A percentile compares a stretch with the other conserved stretches of the same genome.
Evolutionary conservation across 2,888 invertebrate species (phyloP).

Genomic region (Scelioninae gen. 1): DNA sequence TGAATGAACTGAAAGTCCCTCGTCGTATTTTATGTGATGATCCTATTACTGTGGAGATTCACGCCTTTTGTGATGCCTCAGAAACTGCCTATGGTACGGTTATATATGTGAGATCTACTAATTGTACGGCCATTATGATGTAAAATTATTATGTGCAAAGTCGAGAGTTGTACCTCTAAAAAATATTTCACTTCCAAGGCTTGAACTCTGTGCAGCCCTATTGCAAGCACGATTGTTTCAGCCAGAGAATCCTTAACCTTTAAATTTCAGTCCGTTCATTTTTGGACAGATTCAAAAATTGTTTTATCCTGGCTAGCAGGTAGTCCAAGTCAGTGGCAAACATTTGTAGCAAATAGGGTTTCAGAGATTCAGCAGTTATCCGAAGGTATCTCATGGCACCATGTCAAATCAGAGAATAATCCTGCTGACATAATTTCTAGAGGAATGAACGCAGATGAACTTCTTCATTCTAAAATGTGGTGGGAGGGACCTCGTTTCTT

Average conservation of each 20-base stretch:
- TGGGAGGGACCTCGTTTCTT: constrained; percentile 2
- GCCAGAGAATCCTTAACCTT: background rate
- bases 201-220: constrained; percentile 18
- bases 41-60: constrained; percentile 46
- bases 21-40: constrained; percentile 42
- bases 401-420: constrained; percentile 16
- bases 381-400: constrained; percentile 2
- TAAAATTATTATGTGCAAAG: constrained; percentile 18
- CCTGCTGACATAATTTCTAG: constrained; percentile 24
- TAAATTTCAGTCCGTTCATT: constrained; percentile 38
- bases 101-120: constrained; percentile 14
- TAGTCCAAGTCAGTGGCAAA: no score
- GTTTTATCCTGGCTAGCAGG: constrained; percentile 70
- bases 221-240: background rate
- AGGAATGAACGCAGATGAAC: constrained; percentile 7
- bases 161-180: constrained; percentile 22
- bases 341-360: constrained; percentile 32
- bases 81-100: constrained; percentile 22
- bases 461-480: background rate
- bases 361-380: background rate
- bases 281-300: constrained; percentile 73
- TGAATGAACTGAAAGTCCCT: constrained; percentile 58
- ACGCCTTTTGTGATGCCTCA: constrained; percentile 62
- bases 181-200: constrained; percentile 4
- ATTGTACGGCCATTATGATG: background rate